These are phyloP conservation scores for Cosmia trapezina DNA, from an alignment of 2,888 invertebrate genomes.

Conservation along the genomic window DNA sequence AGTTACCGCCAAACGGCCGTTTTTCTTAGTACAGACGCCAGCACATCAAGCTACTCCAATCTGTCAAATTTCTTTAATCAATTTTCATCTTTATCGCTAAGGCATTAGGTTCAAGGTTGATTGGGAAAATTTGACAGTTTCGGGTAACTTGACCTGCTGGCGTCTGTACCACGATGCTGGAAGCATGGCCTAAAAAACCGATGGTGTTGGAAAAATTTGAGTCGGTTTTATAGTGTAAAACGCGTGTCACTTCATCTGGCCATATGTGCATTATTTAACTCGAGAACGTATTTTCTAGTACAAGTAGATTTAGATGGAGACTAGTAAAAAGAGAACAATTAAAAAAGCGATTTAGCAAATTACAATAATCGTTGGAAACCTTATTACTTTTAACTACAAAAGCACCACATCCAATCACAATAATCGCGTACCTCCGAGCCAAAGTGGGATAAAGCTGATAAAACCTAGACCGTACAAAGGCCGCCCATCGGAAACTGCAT, in stretches of 20 bases:
- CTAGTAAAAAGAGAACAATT: neutral
- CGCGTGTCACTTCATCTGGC: neutral
- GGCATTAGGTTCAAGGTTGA: no score
- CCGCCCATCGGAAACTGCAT: slow-evolving; percentile 43
- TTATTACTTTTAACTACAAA: neutral
- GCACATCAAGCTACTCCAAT: no score
- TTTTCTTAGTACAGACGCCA: no score
- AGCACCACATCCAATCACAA: slow-evolving; percentile 22
- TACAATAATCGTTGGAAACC: neutral
- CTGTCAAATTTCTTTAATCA: no score
- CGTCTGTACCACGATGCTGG: no score
- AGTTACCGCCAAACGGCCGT: no score
- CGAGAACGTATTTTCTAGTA: neutral
- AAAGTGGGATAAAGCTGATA: slow-evolving; percentile 49
- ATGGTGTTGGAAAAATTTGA: no score
- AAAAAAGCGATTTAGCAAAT: neutral
- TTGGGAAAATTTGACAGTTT: no score
- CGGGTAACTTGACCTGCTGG: no score
- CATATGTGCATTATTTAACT: neutral
- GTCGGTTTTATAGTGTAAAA: neutral
- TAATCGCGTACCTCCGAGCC: neutral
- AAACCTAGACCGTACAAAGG: slow-evolving; percentile 25
- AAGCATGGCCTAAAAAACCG: no score
- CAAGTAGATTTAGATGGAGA: neutral
- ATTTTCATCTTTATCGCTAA: no score